A percentile compares a stretch with the other conserved stretches of the same genome.
Evolutionary conservation across 2,113 vertebrate species (phyloP).

Genomic region (Callopanchax toddi): DNA sequence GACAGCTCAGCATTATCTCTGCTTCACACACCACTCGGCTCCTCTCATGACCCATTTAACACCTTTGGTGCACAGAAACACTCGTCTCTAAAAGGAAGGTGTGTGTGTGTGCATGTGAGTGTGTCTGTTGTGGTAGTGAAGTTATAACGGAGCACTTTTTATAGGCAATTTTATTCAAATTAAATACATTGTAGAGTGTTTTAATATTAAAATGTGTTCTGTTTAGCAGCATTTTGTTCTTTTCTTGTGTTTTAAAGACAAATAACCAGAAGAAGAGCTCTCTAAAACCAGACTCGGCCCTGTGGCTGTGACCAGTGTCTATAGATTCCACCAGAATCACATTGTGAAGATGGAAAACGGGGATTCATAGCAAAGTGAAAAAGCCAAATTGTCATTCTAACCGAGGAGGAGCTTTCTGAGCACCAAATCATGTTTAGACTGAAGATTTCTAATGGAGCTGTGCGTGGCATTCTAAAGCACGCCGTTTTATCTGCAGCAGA

Average conservation of each 20-base stretch:
- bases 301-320: no score
- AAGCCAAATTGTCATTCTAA: conserved; percentile 7
- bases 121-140: background rate
- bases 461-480: background rate
- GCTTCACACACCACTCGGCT: conserved; percentile 46
- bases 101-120: background rate
- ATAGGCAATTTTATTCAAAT: background rate
- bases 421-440: conserved; percentile 1
- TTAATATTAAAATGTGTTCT: no score
- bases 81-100: conserved; percentile 3
- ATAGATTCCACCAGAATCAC: no score
- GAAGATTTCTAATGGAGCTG: conserved; percentile 1
- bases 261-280: no score
- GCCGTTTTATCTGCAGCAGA: no score
- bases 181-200: no score
- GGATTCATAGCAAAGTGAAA: background rate
- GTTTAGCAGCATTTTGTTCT: no score
- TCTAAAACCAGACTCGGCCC: no score
- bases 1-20: conserved; percentile 51
- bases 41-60: conserved; percentile 58
- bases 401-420: background rate
- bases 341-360: background rate
- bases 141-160: background rate
- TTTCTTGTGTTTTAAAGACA: no score
- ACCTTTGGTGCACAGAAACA: conserved; percentile 32